Percentiles rank a stretch among this genome's conserved stretches.
Conservation (phyloP, 2,888 invertebrate species). For the Agapostemon virescens region DNA sequence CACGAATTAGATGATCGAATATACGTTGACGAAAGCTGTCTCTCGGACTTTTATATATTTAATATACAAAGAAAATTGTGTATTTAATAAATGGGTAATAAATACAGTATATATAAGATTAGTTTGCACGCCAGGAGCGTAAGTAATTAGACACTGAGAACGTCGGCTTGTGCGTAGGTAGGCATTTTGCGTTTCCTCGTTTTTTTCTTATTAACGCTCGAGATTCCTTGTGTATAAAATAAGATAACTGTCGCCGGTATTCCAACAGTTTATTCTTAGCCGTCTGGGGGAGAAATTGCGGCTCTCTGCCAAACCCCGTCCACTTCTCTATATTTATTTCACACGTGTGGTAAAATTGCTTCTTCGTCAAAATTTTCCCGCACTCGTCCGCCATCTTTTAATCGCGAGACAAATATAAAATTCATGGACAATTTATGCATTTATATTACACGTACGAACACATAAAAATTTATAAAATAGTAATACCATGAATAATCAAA, state of each 20-base stretch:
- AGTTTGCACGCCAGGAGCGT: neutral
- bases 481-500: too few relatives aligned
- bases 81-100: neutral
- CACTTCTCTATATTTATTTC: conserved; percentile 67
- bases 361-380: conserved; percentile 29
- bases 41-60: neutral
- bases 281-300: conserved; percentile 67
- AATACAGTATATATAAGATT: neutral
- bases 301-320: conserved; percentile 71
- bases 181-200: neutral
- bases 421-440: neutral
- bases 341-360: conserved; percentile 48
- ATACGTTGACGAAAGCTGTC: neutral
- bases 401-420: neutral
- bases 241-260: conserved; percentile 63
- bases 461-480: neutral
- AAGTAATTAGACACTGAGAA: neutral
- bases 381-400: neutral
- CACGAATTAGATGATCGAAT: neutral
- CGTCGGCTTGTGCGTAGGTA: neutral
- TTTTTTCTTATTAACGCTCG: conserved; percentile 32
- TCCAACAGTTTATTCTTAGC: conserved; percentile 77
- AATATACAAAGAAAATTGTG: neutral
- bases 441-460: neutral
- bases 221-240: conserved; percentile 58